Percentiles rank a stretch among this genome's conserved stretches.
Conservation (phyloP, 2,113 vertebrate genomes). For the Opisthocomus hoazin region DNA sequence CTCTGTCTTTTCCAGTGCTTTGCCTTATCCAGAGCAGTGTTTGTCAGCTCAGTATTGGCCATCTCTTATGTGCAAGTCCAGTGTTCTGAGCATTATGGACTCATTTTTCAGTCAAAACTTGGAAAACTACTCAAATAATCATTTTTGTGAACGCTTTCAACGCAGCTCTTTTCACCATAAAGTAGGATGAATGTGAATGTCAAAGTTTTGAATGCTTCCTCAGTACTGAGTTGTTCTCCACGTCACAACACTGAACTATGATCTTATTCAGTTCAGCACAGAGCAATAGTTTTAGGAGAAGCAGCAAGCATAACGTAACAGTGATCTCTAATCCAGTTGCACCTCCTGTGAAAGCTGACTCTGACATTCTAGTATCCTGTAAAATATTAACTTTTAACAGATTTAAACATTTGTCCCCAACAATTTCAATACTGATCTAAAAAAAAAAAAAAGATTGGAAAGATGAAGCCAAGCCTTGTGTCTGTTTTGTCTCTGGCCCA, state of each 20-base stretch:
- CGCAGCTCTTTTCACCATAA: background rate
- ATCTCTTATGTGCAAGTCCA: background rate
- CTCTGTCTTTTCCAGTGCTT: background rate
- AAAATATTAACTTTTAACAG: background rate
- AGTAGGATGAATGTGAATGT: background rate
- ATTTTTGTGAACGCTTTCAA: background rate
- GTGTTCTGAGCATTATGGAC: background rate
- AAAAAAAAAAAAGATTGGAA: background rate
- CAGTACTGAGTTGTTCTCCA: background rate
- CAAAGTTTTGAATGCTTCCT: background rate
- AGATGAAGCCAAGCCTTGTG: background rate
- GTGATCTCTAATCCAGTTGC: background rate
- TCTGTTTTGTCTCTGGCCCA: background rate
- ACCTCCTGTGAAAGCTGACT: background rate
- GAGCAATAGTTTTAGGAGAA: background rate
- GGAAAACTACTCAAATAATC: background rate
- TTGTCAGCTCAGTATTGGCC: background rate
- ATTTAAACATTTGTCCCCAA: background rate
- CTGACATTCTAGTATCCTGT: background rate
- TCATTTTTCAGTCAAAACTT: background rate
- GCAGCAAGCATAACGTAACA: background rate
- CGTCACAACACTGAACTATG: background rate
- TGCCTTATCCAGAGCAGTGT: background rate
- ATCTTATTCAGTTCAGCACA: background rate
- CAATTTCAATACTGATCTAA: background rate